phyloP scores from a whole-genome alignment of 2,113 vertebrate genomes.

The mouse (Mus musculus) region DNA sequence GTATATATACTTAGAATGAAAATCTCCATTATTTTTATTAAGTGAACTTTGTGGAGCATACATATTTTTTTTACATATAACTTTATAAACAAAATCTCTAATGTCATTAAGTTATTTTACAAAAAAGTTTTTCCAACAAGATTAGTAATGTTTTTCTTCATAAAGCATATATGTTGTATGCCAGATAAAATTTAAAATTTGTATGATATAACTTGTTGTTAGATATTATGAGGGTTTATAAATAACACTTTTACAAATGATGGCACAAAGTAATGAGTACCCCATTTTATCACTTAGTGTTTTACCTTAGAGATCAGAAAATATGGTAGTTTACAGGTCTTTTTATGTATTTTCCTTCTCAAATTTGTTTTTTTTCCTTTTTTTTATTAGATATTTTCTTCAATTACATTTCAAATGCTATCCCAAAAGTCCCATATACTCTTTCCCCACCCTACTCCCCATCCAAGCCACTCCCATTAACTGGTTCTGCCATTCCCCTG shows the following conservation, averaged over 20 bases:
- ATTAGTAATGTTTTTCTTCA: not conserved
- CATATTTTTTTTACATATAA: no score
- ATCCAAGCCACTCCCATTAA: no score
- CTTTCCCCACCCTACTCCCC: no score
- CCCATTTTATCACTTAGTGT: not conserved
- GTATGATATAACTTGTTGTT: not conserved
- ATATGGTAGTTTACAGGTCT: not conserved
- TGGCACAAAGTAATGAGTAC: not conserved
- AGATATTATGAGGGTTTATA: not conserved
- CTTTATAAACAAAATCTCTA: not conserved
- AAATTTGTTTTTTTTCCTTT: no score
- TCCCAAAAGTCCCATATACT: no score
- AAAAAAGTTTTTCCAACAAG: not conserved
- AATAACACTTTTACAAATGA: not conserved
- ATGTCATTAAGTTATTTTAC: not conserved
- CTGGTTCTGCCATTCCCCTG: no score
- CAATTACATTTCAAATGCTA: no score
- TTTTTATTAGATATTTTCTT: no score
- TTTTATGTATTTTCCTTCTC: not conserved
- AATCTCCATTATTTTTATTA: not conserved
- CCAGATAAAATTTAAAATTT: not conserved
- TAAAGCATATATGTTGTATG: not conserved
- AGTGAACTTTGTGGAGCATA: not conserved
- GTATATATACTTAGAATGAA: not conserved
- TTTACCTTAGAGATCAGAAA: not conserved